A percentile compares a stretch with the other conserved stretches of the same genome.
These are phyloP conservation scores for Tangara arthus DNA, from an alignment of 2,797 vertebrate species.

Conservation along the genomic window DNA sequence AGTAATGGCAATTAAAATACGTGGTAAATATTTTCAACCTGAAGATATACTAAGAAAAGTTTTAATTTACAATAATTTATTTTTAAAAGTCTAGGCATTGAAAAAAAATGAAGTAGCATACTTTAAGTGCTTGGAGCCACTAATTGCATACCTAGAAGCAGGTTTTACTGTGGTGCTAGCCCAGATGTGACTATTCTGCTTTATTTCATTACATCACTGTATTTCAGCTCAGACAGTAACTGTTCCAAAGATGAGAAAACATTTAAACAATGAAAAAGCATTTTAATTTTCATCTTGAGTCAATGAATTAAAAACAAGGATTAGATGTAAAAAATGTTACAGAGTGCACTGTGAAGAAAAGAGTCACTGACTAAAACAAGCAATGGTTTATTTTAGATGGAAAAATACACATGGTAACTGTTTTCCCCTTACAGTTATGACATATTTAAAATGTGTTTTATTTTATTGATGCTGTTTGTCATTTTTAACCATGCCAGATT, in stretches of 20 bases:
- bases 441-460: neutral
- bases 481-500: neutral
- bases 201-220: rapidly evolving
- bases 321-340: neutral
- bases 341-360: neutral
- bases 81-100: neutral
- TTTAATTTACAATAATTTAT: neutral
- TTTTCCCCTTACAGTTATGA: neutral
- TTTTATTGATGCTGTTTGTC: neutral
- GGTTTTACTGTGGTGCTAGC: neutral
- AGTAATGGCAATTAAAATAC: neutral
- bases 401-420: neutral
- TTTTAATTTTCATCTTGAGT: neutral
- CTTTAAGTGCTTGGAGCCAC: neutral
- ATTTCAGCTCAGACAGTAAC: neutral
- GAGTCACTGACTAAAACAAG: neutral
- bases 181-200: neutral
- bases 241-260: neutral
- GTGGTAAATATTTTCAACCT: neutral
- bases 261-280: neutral
- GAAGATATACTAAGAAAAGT: neutral
- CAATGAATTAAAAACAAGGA: neutral
- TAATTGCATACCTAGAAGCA: neutral
- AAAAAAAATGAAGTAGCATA: neutral
- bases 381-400: neutral